Base-by-base conservation (phyloP, 2,113 vertebrate species). In the Benitochromis conjunctus region DNA sequence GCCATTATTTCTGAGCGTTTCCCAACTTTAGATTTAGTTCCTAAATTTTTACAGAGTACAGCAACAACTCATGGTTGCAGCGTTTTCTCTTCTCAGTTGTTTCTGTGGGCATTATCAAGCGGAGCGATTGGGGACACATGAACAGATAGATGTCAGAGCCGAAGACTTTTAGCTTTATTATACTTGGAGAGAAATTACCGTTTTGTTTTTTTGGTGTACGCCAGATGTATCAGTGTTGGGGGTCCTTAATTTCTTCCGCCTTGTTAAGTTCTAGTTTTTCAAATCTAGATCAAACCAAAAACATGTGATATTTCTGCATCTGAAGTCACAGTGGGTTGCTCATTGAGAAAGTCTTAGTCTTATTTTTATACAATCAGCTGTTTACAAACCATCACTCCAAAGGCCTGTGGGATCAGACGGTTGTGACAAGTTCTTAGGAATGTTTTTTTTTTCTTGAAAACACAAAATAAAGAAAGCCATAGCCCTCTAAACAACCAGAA, bases 361-460 rank as follows among this genome's bases (percentile, higher is more conserved):
- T 79, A 71, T 91, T 92, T 85, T 80, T 81, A 79, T 43, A 80
- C 78, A 90, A 81, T 92, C 82, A 92, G 79, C 62, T 77, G 78
- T 78, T 88, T 57, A 64, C 29, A 2, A 79, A 88, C 46, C 60
- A 18, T 16, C 82, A 55, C 81, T 89, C 80, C 82, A 91, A 91
- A 91, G 48, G 19, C 53, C 55, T 74, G 18, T 31, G 54, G 57
- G 31, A 69, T 82, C 66, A 82, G 69, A 83, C 51, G 69, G 26
- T 79, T 24, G 24, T 55, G 83, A 87, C 64, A 91, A 78, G 77
- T 81, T 85, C 88, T 86, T 29, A 77, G 71, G 41, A 89, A 89
- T 54, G 69, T 80, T 48, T 66, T 77, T 34, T 60, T 78, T 7
- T 46, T 66, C 21, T 66, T 66, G 21, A 51, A 84, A 53, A 71